Base-by-base conservation (phyloP, 2,797 vertebrate genomes). In the Eospalax fontanierii region DNA sequence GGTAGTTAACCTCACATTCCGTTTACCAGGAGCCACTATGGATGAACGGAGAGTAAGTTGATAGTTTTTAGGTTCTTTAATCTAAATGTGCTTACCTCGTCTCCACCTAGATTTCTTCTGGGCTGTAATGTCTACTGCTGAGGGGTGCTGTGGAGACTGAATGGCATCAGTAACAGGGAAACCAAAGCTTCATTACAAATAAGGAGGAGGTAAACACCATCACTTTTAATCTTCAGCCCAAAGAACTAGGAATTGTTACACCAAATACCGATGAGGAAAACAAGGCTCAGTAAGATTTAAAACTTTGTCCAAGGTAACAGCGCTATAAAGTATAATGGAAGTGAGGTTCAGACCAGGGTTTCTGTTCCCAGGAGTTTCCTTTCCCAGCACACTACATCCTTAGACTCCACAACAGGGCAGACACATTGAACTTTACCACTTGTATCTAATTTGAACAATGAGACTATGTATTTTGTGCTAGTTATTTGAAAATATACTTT, bases 401-500 rank as follows among this genome's bases (percentile, higher is more conserved):
- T 88, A 79, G n/a, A 71, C 21, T 76, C 5, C 2, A 79, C 79
- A 80, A 43, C 14, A 88, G 40, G 93, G 66, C 71, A 71, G 38
- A 93, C 81, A 90, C 89, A 63, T 26, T 73, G 3, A 28, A 30
- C 8, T 7, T 81, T 79, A 40, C 35, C 61, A 57, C 59, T 82
- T 95, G 22, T 11, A 66, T 1, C 6, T 19, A 50, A 28, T 93
- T 90, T 82, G 43, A 33, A 59, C 10, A 90, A 70, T 88, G 85
- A 30, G 21, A 40, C 24, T 33, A 78, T 79, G 43, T 65, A 61
- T 74, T 82, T 24, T 50, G 46, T 16, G 87, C 66, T 19, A 83
- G 28, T 92, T 71, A 83, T n/a, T 89, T 94, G 54, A 80, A 95
- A 92, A 68, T 30, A 10, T 71, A 46, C 4, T 78, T 87, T 59